Evolutionary conservation across 1,140 invertebrate genomes (phyloP).

Genomic region (Globodera rostochiensis): DNA sequence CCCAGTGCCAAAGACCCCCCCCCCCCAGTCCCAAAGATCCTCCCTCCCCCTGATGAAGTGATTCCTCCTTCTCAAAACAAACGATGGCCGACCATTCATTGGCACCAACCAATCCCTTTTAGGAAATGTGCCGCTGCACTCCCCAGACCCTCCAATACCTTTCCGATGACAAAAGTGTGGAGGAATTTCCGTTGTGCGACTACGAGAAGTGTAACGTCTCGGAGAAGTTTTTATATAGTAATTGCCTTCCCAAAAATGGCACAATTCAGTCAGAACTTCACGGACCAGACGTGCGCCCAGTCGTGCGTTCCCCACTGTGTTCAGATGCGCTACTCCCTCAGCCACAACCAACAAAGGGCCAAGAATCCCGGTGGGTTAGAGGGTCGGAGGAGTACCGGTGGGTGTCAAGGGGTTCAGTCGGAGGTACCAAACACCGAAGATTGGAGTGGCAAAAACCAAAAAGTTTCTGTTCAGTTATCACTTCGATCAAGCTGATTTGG

Average conservation of each 20-base stretch:
- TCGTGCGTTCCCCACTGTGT: slow-evolving; percentile 55
- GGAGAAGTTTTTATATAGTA: slow-evolving; percentile 41
- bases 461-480: slow-evolving; percentile 23
- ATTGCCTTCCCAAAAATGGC: background rate
- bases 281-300: slow-evolving; percentile 49
- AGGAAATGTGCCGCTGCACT: slow-evolving; percentile 58
- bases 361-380: slow-evolving; percentile 16
- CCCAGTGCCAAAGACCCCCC: too few relatives aligned
- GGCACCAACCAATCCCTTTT: background rate
- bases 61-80: background rate
- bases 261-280: slow-evolving; percentile 41
- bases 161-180: slow-evolving; percentile 47
- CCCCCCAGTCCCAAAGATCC: too few relatives aligned
- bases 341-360: slow-evolving; percentile 21
- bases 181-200: slow-evolving; percentile 55
- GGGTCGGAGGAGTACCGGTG: background rate
- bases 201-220: slow-evolving; percentile 56
- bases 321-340: slow-evolving; percentile 53
- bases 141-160: slow-evolving; percentile 52
- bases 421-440: background rate
- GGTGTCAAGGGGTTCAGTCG: too few relatives aligned
- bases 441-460: background rate
- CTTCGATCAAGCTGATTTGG: slow-evolving; percentile 34
- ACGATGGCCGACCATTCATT: background rate
- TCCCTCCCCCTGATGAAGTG: too few relatives aligned